phyloP scores from a whole-genome alignment of 2,888 invertebrate species.

The Ormyrus thymus region DNA sequence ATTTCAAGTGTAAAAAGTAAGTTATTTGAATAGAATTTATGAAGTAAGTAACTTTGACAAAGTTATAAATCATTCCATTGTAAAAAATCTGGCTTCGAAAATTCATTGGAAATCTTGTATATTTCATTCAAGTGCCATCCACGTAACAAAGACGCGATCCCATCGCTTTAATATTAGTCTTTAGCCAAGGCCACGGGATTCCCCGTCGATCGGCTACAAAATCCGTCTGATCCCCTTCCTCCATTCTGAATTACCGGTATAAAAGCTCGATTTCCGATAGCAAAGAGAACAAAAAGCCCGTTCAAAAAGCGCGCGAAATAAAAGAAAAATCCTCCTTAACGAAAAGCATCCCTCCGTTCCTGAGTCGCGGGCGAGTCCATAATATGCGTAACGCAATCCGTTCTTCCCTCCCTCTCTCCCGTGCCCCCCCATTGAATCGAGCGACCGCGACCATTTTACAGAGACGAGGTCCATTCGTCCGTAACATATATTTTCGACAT shows the following conservation, averaged over 20 bases:
- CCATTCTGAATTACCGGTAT: neutral
- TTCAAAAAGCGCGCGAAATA: neutral
- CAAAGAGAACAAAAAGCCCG: neutral
- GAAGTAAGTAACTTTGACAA: too few species aligned
- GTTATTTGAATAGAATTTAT: too few species aligned
- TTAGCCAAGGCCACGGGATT: neutral
- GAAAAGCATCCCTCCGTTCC: constrained; percentile 18
- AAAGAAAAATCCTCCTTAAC: constrained; percentile 24
- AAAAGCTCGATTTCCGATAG: neutral
- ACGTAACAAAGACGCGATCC: too few species aligned
- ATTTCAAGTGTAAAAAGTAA: too few species aligned
- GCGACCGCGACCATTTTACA: too few species aligned
- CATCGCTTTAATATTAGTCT: too few species aligned
- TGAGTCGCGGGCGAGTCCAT: neutral
- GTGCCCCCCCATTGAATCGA: neutral
- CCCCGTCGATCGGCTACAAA: neutral
- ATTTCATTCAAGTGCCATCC: too few species aligned
- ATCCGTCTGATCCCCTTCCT: too few species aligned
- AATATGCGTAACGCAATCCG: constrained; percentile 10
- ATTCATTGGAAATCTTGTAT: too few species aligned
- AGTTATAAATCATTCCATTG: too few species aligned
- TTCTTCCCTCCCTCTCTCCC: neutral
- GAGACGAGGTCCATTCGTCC: neutral
- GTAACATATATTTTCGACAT: neutral
- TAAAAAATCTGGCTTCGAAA: too few species aligned